phyloP scores from a whole-genome alignment of 2,113 vertebrate species.

The Rhegmatorhina hoffmannsi region DNA sequence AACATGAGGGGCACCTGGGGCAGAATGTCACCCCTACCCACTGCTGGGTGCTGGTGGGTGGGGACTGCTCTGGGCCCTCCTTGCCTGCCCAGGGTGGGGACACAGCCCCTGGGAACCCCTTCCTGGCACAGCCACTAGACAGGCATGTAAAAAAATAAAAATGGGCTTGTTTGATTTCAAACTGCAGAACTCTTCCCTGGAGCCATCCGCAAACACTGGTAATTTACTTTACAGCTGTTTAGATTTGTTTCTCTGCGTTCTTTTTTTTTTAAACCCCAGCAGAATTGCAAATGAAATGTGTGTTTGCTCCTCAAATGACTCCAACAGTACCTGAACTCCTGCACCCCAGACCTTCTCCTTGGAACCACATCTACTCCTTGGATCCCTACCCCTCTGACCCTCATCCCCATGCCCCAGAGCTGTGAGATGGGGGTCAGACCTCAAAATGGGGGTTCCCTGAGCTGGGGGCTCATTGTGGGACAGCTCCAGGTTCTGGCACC shows the following conservation, averaged over 20 bases:
- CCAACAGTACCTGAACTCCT: neutral
- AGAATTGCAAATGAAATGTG: conserved; percentile 39
- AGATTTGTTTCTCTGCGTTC: conserved; percentile 43
- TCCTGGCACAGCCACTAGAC: rapidly evolving
- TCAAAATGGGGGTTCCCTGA: neutral
- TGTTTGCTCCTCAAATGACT: conserved; percentile 12
- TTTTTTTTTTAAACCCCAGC: neutral
- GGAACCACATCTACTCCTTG: neutral
- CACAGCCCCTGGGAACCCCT: neutral
- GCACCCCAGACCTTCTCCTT: neutral
- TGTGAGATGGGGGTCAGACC: neutral
- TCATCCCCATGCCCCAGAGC: neutral
- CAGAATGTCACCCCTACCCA: rapidly evolving
- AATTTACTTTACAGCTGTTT: conserved; percentile 70
- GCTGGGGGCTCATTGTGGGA: neutral
- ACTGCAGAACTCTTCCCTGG: conserved; percentile 57
- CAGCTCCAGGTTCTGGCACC: neutral
- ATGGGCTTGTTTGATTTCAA: conserved; percentile 47
- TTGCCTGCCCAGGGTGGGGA: rapidly evolving
- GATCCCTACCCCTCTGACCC: neutral
- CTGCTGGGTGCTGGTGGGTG: neutral
- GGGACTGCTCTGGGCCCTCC: neutral
- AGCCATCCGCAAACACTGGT: conserved; percentile 56
- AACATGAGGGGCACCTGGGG: neutral
- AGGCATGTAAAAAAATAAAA: neutral